Evolutionary conservation across 2,888 invertebrate species (phyloP), one percentile per base, ranked within the genome.

Genomic region (Heliconius ismenius): DNA sequence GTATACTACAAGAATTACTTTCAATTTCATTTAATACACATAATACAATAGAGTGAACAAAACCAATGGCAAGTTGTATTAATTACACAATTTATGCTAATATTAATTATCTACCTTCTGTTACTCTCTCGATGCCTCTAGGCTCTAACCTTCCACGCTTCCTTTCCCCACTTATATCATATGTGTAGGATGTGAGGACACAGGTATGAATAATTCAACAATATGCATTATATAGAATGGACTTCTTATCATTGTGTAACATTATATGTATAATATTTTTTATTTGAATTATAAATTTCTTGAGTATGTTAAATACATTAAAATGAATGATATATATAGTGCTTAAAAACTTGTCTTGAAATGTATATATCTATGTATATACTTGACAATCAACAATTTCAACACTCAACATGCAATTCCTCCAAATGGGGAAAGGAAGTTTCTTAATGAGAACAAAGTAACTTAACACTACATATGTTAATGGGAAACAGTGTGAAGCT

Each of bases 91-190:
- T 79, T 65, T 69, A 77, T 78, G 79, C 58, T 75, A 78, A 81
- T 80, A 68, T 76, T 79, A 81, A 81, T 81, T 78, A 76, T 32
- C 65, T 43, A 67, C 74, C 73, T 80, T 81, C 82, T 80, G 77
- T 75, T 80, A 75, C 79, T 79, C 80, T 80, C 81, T 79, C 76
- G 68, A 36, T 60, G 72, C 36, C 67, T 69, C 43, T 49, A 49
- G 43, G 62, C 64, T 64, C 18, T 78, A 81, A 77, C 81, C 81
- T 81, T 80, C 81, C 67, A 67, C 39, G 80, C 79, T 81, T 81
- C 81, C 81, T 65, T 81, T 81, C 81, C 80, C 69, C 39, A 75
- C 75, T 74, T 54, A 70, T 67, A 43, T 78, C 39, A 75, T 63
- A 36, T 78, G 75, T 75, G 78, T 78, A 74, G 78, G 78, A 76